Evolutionary conservation across 2,888 invertebrate species (phyloP).

Genomic region (Siphonodentalium dalli): DNA sequence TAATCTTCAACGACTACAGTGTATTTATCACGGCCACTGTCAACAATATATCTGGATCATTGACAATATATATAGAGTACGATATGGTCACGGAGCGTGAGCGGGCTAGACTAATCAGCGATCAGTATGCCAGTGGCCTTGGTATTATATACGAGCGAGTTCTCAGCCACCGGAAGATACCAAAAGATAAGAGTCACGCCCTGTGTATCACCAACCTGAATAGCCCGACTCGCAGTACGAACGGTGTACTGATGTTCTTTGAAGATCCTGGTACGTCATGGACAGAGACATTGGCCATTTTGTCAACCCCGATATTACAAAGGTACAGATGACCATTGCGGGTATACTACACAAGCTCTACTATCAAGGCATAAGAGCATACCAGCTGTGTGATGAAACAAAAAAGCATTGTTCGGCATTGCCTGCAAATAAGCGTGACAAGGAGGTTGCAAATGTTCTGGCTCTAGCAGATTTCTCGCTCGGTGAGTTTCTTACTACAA

Average conservation of each 20-base stretch:
- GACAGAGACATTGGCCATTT: conserved; percentile 8
- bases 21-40: conserved; percentile 20
- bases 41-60: conserved; percentile 20
- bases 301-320: conserved; percentile 28
- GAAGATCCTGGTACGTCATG: conserved; percentile 19
- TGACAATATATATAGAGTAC: conserved; percentile 30
- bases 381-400: no score
- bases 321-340: conserved; percentile 30
- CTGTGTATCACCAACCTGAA: conserved; percentile 32
- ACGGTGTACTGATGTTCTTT: conserved; percentile 30
- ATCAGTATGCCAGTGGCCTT: conserved; percentile 15
- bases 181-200: conserved; percentile 22
- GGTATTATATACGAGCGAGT: conserved; percentile 28
- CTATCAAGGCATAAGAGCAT: conserved; percentile 29
- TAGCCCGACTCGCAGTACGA: conserved; percentile 29
- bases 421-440: conserved; percentile 11
- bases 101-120: conserved; percentile 24
- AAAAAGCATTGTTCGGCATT: conserved; percentile 1
- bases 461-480: conserved; percentile 6
- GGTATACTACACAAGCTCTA: conserved; percentile 32
- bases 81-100: conserved; percentile 26
- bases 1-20: no score
- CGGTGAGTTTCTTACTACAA: conserved; percentile 19
- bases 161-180: conserved; percentile 25
- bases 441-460: conserved; percentile 18